Evolutionary conservation across 2,888 invertebrate genomes (phyloP), one percentile per base, ranked within the genome.

Genomic region (Agelastica alni): DNA sequence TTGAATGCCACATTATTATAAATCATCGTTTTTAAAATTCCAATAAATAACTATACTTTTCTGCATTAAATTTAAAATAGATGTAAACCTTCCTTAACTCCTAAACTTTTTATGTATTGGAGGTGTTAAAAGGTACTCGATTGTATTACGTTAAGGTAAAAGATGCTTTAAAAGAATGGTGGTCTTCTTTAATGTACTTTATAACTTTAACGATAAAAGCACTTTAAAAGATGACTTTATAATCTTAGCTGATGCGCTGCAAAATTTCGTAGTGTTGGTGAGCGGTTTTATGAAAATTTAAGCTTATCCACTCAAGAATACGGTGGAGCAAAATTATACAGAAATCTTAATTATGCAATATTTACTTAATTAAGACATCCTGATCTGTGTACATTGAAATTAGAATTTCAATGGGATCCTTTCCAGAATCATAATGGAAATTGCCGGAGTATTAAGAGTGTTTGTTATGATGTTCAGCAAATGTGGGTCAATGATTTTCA

Each of bases 311-410:
- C 48, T 28, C 28, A 48, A 26, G 36, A 20, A 28, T 20, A 30
- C 31, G 18, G 17, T 28, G 12, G 32, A 20, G 37, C 12, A 16
- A 31, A 45, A 17, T 51, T 16, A 22, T 44, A 41, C 10, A 18
- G 31, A 41, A 37, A 47, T 51, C 31, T 34, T 51, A 51, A 51
- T 51, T 56, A 36, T 56, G 47, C 37, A 46, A 36, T 56, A 51
- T 56, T 56, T 47, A 51, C 56, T 51, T 34, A 47, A 56, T 56
- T 51, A 30, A 51, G 47, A 47, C 46, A 42, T 56, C 34, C 9
- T 22, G 34, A 56, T 56, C 46, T 22, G 34, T 46, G 30, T 20
- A 44, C 28, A 42, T 42, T n/a, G 30, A 47, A 43, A 51, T 51
- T 51, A 43, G 46, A 20, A 47, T 47, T 47, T 46, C 47, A 49